These are phyloP conservation scores for Drosophila subpulchrella DNA, from an alignment of 1,140 invertebrate genomes.

Conservation along the genomic window DNA sequence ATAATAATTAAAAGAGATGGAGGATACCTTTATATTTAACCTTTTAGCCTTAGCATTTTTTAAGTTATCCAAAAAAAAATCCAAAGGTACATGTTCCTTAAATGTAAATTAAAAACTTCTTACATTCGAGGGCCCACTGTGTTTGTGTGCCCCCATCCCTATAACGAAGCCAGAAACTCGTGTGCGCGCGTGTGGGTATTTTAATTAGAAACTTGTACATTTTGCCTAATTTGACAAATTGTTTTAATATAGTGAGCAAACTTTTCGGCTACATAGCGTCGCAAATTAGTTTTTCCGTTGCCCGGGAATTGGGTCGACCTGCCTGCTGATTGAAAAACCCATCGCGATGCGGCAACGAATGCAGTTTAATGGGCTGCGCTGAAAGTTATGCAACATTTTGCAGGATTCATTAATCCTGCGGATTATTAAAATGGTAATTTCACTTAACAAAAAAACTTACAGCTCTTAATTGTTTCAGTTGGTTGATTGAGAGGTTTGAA, in stretches of 20 bases:
- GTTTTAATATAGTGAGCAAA: slow-evolving; percentile 73
- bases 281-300: slow-evolving; percentile 66
- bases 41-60: too few relatives aligned
- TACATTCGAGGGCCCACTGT: slow-evolving; percentile 4
- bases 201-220: slow-evolving; percentile 81
- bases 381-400: slow-evolving; percentile 57
- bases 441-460: slow-evolving; percentile 34
- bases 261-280: slow-evolving; percentile 60
- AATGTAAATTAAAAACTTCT: background rate
- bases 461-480: slow-evolving; percentile 25
- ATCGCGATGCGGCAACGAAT: slow-evolving; percentile 52
- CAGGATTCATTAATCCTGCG: slow-evolving; percentile 13
- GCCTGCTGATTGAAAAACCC: slow-evolving; percentile 38
- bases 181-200: slow-evolving; percentile 49
- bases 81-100: too few relatives aligned
- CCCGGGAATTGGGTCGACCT: slow-evolving; percentile 25
- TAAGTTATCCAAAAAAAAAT: too few relatives aligned
- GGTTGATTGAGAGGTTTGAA: slow-evolving; percentile 3
- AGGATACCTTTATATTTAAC: too few relatives aligned
- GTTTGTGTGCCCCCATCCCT: slow-evolving; percentile 5
- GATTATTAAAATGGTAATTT: slow-evolving; percentile 47
- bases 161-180: background rate
- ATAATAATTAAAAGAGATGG: too few relatives aligned
- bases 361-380: slow-evolving; percentile 14
- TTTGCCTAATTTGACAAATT: slow-evolving; percentile 81